Evolutionary conservation across 2,888 invertebrate species (phyloP).

Genomic region (Digitonthophagus gazella): DNA sequence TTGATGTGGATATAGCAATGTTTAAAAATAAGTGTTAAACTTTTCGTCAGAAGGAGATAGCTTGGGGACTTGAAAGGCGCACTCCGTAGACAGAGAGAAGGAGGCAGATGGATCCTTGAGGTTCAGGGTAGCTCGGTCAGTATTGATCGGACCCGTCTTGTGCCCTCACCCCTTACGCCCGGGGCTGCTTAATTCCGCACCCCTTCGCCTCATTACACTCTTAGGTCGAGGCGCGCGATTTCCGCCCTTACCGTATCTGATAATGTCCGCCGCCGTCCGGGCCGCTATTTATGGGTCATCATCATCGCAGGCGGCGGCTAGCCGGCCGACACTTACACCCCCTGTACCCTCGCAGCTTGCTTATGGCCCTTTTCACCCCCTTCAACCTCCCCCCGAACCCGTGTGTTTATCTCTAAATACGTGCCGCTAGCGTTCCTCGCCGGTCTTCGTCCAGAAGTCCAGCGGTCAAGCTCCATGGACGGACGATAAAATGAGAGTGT

Average conservation of each 20-base stretch:
- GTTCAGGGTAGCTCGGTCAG: conserved; percentile 38
- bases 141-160: conserved; percentile 48
- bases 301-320: conserved; percentile 28
- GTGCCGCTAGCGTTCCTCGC: conserved; percentile 3
- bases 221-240: conserved; percentile 48
- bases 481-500: no score
- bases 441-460: neutral
- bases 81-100: no score
- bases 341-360: conserved; percentile 8
- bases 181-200: conserved; percentile 46
- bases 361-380: neutral
- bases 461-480: neutral
- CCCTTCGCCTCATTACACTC: conserved; percentile 52
- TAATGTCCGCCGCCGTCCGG: conserved; percentile 38
- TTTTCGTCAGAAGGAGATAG: no score
- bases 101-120: conserved; percentile 44
- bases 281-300: conserved; percentile 33
- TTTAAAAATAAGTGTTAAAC: no score
- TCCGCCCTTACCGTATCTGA: conserved; percentile 48
- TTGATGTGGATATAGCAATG: no score
- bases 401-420: conserved; percentile 15
- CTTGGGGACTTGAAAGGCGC: no score
- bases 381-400: neutral
- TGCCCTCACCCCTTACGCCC: conserved; percentile 38
- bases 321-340: conserved; percentile 26